These are phyloP conservation scores for Drosophila pegasa DNA, from an alignment of 2,888 invertebrate species.

Conservation along the genomic window DNA sequence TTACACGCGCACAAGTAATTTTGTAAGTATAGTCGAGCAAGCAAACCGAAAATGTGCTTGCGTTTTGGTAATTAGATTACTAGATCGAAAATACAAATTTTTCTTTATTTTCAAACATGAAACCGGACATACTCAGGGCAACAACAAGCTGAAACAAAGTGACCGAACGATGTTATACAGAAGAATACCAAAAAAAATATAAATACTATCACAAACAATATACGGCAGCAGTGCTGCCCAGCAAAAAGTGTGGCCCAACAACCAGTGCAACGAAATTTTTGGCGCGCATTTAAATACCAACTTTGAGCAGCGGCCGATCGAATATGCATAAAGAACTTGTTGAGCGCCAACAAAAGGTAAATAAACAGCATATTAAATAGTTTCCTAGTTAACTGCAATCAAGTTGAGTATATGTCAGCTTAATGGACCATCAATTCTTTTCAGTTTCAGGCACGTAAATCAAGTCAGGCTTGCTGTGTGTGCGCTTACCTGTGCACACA, in stretches of 20 bases:
- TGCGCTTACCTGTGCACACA: conserved; percentile 35
- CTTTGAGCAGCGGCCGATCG: background rate
- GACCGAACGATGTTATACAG: background rate
- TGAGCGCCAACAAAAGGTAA: background rate
- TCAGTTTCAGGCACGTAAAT: conserved; percentile 40
- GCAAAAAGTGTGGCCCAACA: conserved; percentile 9
- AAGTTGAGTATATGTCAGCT: conserved; percentile 22
- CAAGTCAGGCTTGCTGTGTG: conserved; percentile 18
- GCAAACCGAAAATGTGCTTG: conserved; percentile 42
- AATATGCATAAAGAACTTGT: background rate
- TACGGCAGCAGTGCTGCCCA: conserved; percentile 1
- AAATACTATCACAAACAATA: conserved; percentile 10
- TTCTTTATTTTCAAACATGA: conserved; percentile 45
- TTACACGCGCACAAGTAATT: conserved; percentile 62
- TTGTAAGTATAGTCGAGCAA: conserved; percentile 34
- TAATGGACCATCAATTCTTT: conserved; percentile 29
- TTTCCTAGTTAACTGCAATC: conserved; percentile 24
- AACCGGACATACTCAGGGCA: conserved; percentile 39
- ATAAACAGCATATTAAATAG: conserved; percentile 3
- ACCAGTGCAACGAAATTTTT: conserved; percentile 15
- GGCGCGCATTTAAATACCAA: conserved; percentile 21
- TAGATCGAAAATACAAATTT: conserved; percentile 37
- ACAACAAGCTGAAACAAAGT: conserved; percentile 37
- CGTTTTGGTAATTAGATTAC: conserved; percentile 24
- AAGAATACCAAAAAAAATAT: conserved; percentile 8